These are phyloP conservation scores for Sciurus niger DNA, from an alignment of 2,113 vertebrate genomes.

Conservation along the genomic window DNA sequence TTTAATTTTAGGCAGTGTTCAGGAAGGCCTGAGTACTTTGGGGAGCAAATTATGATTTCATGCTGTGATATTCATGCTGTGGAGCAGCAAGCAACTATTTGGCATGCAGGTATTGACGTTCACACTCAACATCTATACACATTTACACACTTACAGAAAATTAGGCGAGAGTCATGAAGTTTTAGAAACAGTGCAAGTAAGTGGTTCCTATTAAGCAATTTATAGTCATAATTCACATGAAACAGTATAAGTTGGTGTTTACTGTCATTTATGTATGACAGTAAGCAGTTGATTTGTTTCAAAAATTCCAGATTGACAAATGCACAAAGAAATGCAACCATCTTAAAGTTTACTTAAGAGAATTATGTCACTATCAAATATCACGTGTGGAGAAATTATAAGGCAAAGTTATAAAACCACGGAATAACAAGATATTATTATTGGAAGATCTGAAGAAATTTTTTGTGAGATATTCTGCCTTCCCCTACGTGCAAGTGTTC, in stretches of 20 bases:
- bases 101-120: constrained; percentile 81
- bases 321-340: background rate
- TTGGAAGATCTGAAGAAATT: background rate
- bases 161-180: background rate
- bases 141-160: constrained; percentile 77
- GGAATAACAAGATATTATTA: background rate
- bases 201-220: background rate
- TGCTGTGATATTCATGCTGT: constrained; percentile 86
- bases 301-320: background rate
- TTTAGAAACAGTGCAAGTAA: constrained; percentile 16
- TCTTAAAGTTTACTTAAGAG: background rate
- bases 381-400: background rate
- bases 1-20: constrained; percentile 89
- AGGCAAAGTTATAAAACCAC: background rate
- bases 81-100: constrained; percentile 83
- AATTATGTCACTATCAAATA: constrained; percentile 22
- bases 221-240: background rate
- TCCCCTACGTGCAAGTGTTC: background rate
- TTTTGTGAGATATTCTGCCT: background rate
- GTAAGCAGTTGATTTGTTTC: background rate
- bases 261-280: background rate
- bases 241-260: background rate
- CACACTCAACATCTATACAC: constrained; percentile 66
- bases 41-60: constrained; percentile 88
- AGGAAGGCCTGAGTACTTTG: constrained; percentile 88